A percentile compares a stretch with the other conserved stretches of the same genome.
These are phyloP conservation scores for Pinna nobilis DNA, from an alignment of 1,140 invertebrate genomes.

Conservation along the genomic window DNA sequence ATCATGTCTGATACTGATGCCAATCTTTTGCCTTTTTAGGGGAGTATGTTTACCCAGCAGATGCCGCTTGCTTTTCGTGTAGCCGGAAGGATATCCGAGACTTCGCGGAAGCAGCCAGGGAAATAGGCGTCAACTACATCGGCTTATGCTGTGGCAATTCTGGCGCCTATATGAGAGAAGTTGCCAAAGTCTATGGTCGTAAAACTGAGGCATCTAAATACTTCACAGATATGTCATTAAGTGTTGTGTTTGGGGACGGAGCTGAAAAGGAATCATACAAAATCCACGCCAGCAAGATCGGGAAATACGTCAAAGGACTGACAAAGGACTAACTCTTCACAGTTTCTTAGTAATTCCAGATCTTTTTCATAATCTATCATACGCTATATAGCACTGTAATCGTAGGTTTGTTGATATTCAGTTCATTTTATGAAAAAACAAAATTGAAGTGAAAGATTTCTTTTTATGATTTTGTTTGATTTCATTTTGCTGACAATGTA, in stretches of 20 bases:
- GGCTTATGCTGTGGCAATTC: slow-evolving; percentile 60
- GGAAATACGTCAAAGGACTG: too few relatives aligned
- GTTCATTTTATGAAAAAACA: too few relatives aligned
- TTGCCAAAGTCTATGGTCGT: slow-evolving; percentile 49
- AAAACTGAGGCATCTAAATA: slow-evolving; percentile 37
- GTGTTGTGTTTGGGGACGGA: neutral
- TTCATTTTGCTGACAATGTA: too few relatives aligned
- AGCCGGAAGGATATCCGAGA: slow-evolving; percentile 43
- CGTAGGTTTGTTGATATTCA: too few relatives aligned
- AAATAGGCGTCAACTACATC: slow-evolving; percentile 54
- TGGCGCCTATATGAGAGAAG: slow-evolving; percentile 42
- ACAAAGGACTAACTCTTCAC: too few relatives aligned
- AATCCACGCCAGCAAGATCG: too few relatives aligned
- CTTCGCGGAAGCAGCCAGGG: slow-evolving; percentile 43
- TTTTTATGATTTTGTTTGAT: too few relatives aligned
- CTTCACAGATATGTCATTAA: slow-evolving; percentile 12
- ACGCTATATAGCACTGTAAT: too few relatives aligned
- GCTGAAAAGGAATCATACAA: neutral
- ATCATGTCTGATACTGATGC: too few relatives aligned
- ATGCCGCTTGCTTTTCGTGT: slow-evolving; percentile 25
- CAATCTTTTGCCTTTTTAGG: slow-evolving; percentile 33
- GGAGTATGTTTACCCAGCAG: slow-evolving; percentile 38
- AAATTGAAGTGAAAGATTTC: too few relatives aligned
- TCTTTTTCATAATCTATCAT: too few relatives aligned
- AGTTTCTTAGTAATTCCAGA: too few relatives aligned